Evolutionary conservation across 2,797 vertebrate species (phyloP).

Genomic region (Synaphobranchus kaupii): DNA sequence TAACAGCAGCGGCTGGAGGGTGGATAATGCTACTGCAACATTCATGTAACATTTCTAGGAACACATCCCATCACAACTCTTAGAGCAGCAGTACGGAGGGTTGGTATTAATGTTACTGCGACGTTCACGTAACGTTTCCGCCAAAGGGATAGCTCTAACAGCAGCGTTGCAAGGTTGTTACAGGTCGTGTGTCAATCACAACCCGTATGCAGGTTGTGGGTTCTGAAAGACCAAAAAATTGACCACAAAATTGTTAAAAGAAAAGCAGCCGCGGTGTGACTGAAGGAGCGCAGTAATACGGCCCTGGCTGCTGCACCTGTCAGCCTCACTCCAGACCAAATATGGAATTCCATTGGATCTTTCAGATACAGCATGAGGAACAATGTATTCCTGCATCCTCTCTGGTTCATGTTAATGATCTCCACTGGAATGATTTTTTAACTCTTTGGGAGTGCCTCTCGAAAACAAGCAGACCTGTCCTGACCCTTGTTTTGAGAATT

Average conservation of each 20-base stretch:
- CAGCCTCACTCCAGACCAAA: background rate
- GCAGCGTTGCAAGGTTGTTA: background rate
- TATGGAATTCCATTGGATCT: background rate
- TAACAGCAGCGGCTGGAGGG: too few species aligned
- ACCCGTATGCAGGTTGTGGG: background rate
- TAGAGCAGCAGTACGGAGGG: background rate
- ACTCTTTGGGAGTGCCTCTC: background rate
- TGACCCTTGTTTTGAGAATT: background rate
- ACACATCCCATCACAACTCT: background rate
- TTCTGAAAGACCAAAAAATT: background rate
- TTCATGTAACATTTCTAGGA: background rate
- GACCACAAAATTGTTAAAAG: background rate
- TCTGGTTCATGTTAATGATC: background rate
- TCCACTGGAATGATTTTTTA: background rate
- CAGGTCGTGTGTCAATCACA: background rate
- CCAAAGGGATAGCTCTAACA: background rate
- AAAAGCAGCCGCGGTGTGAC: background rate
- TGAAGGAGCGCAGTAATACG: background rate
- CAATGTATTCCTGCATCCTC: background rate
- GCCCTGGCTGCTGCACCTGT: background rate
- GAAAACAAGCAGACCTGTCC: conserved; percentile 17
- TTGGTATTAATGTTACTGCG: background rate
- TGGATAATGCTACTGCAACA: too few species aligned
- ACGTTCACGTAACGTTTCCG: background rate
- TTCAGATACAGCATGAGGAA: background rate